Evolutionary conservation across 2,113 vertebrate species (phyloP).

Genomic region (Hucho hucho): DNA sequence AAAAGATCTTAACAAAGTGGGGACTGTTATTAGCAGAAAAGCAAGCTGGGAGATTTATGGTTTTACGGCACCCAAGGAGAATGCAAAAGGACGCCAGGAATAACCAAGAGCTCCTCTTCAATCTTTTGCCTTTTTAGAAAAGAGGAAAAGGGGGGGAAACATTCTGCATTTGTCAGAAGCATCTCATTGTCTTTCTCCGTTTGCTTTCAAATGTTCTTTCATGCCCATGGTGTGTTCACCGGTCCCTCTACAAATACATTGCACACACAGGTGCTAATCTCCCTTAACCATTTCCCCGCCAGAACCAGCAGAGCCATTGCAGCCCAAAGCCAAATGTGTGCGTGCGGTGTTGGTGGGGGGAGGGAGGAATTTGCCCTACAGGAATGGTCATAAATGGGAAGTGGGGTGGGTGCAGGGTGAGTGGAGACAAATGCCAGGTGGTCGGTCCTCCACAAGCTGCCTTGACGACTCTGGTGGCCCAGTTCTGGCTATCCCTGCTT

Average conservation of each 20-base stretch:
- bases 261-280: background rate
- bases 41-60: conserved; percentile 72
- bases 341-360: background rate
- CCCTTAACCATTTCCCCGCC: no score
- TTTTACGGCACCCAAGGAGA: conserved; percentile 75
- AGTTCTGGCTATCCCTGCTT: background rate
- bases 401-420: conserved; percentile 16
- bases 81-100: conserved; percentile 64
- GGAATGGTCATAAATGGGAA: conserved; percentile 43
- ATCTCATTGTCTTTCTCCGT: conserved; percentile 29
- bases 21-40: conserved; percentile 61
- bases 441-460: conserved; percentile 48
- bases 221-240: conserved; percentile 37
- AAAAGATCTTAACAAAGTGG: conserved; percentile 57
- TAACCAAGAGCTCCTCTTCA: conserved; percentile 69
- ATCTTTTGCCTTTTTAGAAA: conserved; percentile 53
- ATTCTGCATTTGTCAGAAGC: conserved; percentile 64
- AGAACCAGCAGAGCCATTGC: no score
- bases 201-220: conserved; percentile 34
- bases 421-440: conserved; percentile 72
- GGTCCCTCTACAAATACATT: conserved; percentile 16
- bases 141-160: conserved; percentile 61
- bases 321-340: no score
- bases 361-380: background rate
- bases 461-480: conserved; percentile 54